These are phyloP conservation scores for Caenorhabditis sp. DNA, from an alignment of 2,888 invertebrate species.

Conservation along the genomic window DNA sequence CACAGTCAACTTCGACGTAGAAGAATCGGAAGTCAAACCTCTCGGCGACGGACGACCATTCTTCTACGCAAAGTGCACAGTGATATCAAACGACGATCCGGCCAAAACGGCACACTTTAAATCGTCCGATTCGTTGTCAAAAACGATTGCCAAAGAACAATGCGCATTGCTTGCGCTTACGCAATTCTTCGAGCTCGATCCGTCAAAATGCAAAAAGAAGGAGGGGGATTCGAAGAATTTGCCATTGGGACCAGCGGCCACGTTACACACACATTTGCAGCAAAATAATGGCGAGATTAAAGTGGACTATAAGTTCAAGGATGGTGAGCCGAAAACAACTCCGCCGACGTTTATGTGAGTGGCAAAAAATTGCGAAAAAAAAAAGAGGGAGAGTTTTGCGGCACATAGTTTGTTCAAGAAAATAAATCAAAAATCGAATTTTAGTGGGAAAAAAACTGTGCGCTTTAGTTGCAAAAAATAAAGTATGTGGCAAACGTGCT, in stretches of 20 bases:
- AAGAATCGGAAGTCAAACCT: constrained; percentile 23
- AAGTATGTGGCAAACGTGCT: too few relatives aligned
- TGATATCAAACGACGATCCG: constrained; percentile 14
- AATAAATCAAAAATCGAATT: too few relatives aligned
- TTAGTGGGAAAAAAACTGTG: too few relatives aligned
- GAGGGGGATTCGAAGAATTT: not conserved
- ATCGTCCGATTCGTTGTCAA: constrained; percentile 15
- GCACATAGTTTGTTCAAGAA: too few relatives aligned
- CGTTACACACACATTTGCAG: constrained; percentile 21
- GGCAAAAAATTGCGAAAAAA: too few relatives aligned
- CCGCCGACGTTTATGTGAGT: not conserved
- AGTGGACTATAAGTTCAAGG: constrained; percentile 28
- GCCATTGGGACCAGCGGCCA: constrained; percentile 19
- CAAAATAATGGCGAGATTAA: constrained; percentile 11
- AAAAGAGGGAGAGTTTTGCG: too few relatives aligned
- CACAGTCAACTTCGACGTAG: constrained; percentile 1
- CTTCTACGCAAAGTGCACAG: constrained; percentile 14
- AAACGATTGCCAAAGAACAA: constrained; percentile 35
- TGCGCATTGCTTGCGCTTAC: constrained; percentile 35
- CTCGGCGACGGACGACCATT: constrained; percentile 13
- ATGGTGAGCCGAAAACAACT: constrained; percentile 8
- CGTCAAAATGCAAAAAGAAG: not conserved
- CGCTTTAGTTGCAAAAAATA: too few relatives aligned
- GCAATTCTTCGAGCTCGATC: constrained; percentile 28
- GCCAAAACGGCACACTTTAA: constrained; percentile 8